Evolutionary conservation across 2,113 vertebrate species (phyloP).

Genomic region (Potamarius usumacintae): DNA sequence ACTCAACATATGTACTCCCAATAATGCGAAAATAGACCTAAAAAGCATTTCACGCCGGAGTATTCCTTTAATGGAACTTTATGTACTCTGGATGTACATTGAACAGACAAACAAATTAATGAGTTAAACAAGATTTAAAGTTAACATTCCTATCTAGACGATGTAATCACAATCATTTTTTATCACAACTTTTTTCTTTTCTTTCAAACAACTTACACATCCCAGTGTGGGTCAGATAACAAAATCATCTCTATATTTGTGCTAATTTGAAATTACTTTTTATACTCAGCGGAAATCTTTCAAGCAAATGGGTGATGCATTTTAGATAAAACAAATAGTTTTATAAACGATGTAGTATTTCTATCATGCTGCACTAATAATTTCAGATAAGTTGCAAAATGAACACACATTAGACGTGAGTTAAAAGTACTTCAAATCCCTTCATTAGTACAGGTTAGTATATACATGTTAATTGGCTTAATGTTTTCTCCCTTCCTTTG

Average conservation of each 20-base stretch:
- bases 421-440: constrained; percentile 32
- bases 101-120: not conserved
- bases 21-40: no score
- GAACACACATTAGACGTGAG: constrained; percentile 30
- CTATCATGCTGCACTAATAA: not conserved
- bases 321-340: not conserved
- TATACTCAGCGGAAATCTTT: not conserved
- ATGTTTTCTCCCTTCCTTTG: constrained; percentile 54
- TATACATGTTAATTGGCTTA: constrained; percentile 60
- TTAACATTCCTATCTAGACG: no score
- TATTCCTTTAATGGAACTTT: not conserved
- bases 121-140: not conserved
- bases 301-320: not conserved
- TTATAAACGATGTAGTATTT: not conserved
- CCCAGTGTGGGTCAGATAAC: not conserved
- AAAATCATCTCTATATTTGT: not conserved
- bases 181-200: not conserved
- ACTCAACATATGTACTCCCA: no score
- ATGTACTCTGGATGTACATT: not conserved
- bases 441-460: constrained; percentile 51
- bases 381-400: constrained; percentile 22
- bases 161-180: not conserved
- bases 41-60: no score
- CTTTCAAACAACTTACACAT: not conserved
- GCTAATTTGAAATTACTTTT: not conserved